Evolutionary conservation across 2,797 vertebrate genomes (phyloP).

Genomic region (Bucorvus abyssinicus): DNA sequence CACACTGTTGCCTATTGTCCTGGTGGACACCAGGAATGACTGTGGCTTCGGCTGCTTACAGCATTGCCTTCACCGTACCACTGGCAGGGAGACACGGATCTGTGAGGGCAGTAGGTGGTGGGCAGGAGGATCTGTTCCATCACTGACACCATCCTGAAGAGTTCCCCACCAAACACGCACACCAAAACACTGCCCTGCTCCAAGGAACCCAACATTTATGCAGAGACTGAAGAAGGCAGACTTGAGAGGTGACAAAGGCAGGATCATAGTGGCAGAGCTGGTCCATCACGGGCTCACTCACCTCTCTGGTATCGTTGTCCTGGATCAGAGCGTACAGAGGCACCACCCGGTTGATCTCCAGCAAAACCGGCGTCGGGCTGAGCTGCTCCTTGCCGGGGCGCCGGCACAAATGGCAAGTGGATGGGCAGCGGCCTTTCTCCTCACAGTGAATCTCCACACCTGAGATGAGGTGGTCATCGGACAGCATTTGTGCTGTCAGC

Average conservation of each 20-base stretch:
- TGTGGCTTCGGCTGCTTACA: accelerated
- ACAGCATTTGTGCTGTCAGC: conserved; percentile 92
- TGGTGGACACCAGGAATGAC: not conserved
- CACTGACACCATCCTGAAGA: not conserved
- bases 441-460: conserved; percentile 95
- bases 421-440: conserved; percentile 92
- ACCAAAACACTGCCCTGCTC: accelerated
- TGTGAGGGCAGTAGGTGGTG: not conserved
- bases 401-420: conserved; percentile 92
- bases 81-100: not conserved
- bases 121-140: not conserved
- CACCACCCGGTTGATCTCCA: conserved; percentile 91
- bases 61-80: not conserved
- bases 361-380: conserved; percentile 88
- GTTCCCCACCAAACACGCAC: accelerated
- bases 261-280: not conserved
- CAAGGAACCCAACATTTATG: not conserved
- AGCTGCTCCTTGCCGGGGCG: conserved; percentile 86
- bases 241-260: not conserved
- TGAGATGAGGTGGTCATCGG: conserved; percentile 88
- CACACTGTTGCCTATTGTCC: not conserved
- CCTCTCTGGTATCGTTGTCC: conserved; percentile 95
- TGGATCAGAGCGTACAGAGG: conserved; percentile 93
- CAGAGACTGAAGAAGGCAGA: not conserved
- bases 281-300: conserved; percentile 72